Percentiles rank a stretch among this genome's conserved stretches.
These are phyloP conservation scores for Tetramorium bicarinatum DNA, from an alignment of 2,888 invertebrate species.

Conservation along the genomic window DNA sequence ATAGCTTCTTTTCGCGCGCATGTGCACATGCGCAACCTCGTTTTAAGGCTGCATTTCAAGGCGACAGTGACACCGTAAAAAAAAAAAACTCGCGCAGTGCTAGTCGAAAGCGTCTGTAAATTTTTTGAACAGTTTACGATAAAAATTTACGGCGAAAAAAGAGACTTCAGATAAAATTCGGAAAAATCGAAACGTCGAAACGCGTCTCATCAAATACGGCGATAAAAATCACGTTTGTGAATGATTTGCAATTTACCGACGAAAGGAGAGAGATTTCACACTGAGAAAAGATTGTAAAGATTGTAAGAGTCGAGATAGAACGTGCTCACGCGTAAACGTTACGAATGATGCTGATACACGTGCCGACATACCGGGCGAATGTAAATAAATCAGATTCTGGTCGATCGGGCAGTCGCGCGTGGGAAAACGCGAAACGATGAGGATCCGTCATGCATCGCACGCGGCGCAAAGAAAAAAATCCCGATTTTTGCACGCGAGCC, in stretches of 20 bases:
- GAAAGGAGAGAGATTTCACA: neutral
- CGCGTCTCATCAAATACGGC: neutral
- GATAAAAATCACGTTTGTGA: neutral
- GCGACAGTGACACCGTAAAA: neutral
- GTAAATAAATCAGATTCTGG: slow-evolving; percentile 53
- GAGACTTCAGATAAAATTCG: slow-evolving; percentile 18
- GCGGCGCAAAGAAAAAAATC: slow-evolving; percentile 9
- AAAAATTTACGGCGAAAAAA: slow-evolving; percentile 31
- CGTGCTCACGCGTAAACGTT: neutral
- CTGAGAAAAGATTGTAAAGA: neutral
- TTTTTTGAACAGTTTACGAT: slow-evolving; percentile 10
- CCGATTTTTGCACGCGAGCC: slow-evolving; percentile 23
- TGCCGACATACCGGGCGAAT: neutral
- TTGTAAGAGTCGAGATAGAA: neutral
- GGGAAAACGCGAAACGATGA: slow-evolving; percentile 4
- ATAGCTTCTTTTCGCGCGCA: neutral
- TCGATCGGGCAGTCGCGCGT: slow-evolving; percentile 6
- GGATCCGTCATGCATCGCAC: neutral
- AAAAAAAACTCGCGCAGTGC: neutral
- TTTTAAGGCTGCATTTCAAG: slow-evolving; percentile 20
- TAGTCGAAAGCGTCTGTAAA: neutral
- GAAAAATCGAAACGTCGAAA: slow-evolving; percentile 5
- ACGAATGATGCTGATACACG: slow-evolving; percentile 26
- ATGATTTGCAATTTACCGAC: neutral
- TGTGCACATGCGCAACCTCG: neutral